These are phyloP conservation scores for Onchidella celtica DNA, from an alignment of 2,888 invertebrate species.

Conservation along the genomic window DNA sequence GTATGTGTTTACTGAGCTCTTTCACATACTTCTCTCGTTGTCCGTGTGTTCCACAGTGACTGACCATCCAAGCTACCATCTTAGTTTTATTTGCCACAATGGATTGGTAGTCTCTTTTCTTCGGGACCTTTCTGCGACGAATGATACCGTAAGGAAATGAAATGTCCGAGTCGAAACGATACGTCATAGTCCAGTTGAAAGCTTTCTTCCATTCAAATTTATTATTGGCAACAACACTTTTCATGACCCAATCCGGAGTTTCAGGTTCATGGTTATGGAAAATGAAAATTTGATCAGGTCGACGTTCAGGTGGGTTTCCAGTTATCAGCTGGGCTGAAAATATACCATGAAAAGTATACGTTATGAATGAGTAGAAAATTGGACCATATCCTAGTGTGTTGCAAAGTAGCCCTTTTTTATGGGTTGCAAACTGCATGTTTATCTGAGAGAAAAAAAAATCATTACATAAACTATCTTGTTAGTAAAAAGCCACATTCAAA, in stretches of 20 bases:
- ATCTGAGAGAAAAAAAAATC: no score
- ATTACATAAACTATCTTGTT: no score
- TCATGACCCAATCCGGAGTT: background rate
- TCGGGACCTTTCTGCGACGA: background rate
- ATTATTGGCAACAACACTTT: background rate
- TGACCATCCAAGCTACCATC: conserved; percentile 46
- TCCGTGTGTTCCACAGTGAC: conserved; percentile 31
- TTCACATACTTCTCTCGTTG: conserved; percentile 32
- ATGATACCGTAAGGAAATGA: conserved; percentile 14
- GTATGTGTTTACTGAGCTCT: conserved; percentile 20
- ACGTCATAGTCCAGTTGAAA: conserved; percentile 53
- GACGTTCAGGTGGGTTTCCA: conserved; percentile 2
- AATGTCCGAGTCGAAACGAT: conserved; percentile 37
- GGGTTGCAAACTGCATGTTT: no score
- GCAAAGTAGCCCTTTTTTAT: no score
- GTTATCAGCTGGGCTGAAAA: no score
- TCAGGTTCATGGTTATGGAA: conserved; percentile 23
- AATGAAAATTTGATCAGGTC: conserved; percentile 18
- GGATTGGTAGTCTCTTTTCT: conserved; percentile 9
- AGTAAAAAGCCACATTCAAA: no score
- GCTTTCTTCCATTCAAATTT: conserved; percentile 42
- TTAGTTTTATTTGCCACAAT: conserved; percentile 37
- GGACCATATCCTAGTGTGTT: no score
- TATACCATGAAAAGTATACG: no score
- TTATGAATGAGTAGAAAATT: no score